These are phyloP conservation scores for Orussus abietinus DNA, from an alignment of 1,140 invertebrate species.

Conservation along the genomic window DNA sequence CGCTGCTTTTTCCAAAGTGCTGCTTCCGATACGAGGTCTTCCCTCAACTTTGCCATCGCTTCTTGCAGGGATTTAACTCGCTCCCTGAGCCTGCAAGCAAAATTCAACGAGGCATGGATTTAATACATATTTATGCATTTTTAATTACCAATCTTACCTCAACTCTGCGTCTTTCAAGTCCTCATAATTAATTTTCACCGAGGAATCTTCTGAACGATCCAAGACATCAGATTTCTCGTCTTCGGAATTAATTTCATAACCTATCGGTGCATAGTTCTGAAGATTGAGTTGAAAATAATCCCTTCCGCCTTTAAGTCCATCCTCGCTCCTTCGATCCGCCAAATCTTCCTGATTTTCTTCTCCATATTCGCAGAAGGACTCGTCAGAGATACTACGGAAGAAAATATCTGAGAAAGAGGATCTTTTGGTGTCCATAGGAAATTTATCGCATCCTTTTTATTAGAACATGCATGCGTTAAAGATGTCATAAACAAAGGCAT, in stretches of 20 bases:
- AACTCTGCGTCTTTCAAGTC: conserved; percentile 8
- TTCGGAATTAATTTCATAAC: conserved; percentile 3
- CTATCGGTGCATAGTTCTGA: conserved; percentile 4
- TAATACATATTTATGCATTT: too few species aligned
- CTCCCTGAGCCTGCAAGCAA: conserved; percentile 16
- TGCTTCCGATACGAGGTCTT: conserved; percentile 17
- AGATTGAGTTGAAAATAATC: conserved; percentile 17
- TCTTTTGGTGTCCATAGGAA: too few species aligned
- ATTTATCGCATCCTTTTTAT: too few species aligned
- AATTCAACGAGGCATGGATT: too few species aligned
- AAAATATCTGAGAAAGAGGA: conserved; percentile 8
- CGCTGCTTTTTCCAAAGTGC: conserved; percentile 25
- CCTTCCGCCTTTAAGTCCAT: not conserved
- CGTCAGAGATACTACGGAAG: conserved; percentile 7
- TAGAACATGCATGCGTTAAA: too few species aligned
- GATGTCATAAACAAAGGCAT: too few species aligned
- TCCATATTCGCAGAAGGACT: conserved; percentile 7
- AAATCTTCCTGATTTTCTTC: conserved; percentile 4
- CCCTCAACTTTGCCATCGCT: conserved; percentile 17
- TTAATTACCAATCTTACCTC: too few species aligned
- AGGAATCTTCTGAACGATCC: conserved; percentile 20
- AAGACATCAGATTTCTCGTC: conserved; percentile 19
- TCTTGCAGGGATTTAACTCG: conserved; percentile 17
- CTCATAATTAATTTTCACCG: not conserved
- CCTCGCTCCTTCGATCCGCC: not conserved